Evolutionary conservation across 2,113 vertebrate species (phyloP), one percentile per base, ranked within the genome.

Genomic region (Silurus asotus): DNA sequence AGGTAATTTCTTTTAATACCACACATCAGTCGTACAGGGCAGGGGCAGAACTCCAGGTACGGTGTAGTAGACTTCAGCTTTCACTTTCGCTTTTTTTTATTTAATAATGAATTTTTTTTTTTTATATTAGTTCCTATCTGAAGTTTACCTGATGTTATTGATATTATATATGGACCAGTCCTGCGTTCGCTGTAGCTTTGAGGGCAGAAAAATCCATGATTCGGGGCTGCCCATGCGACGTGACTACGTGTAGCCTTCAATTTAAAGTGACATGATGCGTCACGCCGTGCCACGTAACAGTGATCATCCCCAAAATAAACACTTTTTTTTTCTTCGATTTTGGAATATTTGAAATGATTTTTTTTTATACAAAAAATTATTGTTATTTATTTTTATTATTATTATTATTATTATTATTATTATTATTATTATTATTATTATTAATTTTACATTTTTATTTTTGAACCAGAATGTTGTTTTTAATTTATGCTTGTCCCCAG

Each of bases 1-100:
- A 2, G 96, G 96, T 97, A 55, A 91, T 84, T 76, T 23, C 76
- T n/a, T 20, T 53, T 37, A 20, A 45, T 67, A 74, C 19, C 17
- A 49, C 17, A 56, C 51, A 77, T n/a, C 48, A 11, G 3, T 19
- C 4, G 0, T 49, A 9, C 69, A 51, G 49, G 45, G 13, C 70
- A 51, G 11, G 49, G 23, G 75, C 23, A 56, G 0, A 48, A 8
- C 15, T 74, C 48, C 70, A 49, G 28, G 67, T 70, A 15, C 11
- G 6, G 23, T 51, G 20, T 13, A 55, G 7, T 77, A 15, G 23
- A 77, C 51, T 77, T 17, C n/a, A 15, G 20, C 6, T 45, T 45
- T 37, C 67, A 70, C 28, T 45, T 37, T 2, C 14, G 11, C 5
- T 25, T 3, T 25, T 69, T 37, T 45, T 67, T 67, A 37, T 37